phyloP scores from a whole-genome alignment of 2,797 vertebrate species.

The Eulemur rubriventer region DNA sequence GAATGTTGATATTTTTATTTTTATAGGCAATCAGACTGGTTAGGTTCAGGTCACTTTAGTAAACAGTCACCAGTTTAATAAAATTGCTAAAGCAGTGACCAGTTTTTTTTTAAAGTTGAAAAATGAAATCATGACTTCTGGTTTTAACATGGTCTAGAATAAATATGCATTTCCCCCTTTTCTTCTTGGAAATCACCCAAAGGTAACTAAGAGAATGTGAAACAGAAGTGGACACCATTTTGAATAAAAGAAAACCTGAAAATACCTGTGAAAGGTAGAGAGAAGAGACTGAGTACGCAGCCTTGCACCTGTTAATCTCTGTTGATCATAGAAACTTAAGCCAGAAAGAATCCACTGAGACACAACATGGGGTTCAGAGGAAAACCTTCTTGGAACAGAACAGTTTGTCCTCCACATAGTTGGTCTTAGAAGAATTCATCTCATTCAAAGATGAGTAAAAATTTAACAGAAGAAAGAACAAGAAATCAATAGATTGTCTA shows the following conservation, averaged over 20 bases:
- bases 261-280: neutral
- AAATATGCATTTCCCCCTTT: neutral
- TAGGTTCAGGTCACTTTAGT: neutral
- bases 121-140: neutral
- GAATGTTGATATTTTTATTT: neutral
- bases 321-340: neutral
- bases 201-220: neutral
- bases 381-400: neutral
- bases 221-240: neutral
- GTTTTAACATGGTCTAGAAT: neutral
- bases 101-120: neutral
- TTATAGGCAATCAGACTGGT: neutral
- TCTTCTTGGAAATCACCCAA: neutral
- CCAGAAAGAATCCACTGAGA: no score
- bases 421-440: neutral
- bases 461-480: neutral
- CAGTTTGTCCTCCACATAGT: neutral
- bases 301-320: neutral
- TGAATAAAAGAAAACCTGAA: neutral
- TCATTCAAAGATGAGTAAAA: neutral
- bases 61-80: neutral
- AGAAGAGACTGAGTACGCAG: neutral
- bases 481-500: neutral
- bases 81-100: neutral
- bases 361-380: no score